Conservation (phyloP, 2,888 invertebrate genomes). For the Phasia obesa region DNA sequence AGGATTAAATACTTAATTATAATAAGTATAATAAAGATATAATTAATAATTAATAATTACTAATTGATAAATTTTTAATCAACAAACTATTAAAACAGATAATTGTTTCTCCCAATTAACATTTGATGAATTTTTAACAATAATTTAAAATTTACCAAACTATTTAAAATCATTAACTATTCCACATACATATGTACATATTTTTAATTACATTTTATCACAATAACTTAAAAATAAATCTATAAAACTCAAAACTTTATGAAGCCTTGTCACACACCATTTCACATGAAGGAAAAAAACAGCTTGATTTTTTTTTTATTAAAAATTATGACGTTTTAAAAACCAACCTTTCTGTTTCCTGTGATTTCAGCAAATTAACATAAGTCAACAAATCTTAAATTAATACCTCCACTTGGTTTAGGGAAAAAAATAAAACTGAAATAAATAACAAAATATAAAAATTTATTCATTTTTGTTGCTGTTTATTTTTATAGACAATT, state of each 20-base stretch:
- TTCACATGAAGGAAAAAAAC: background rate
- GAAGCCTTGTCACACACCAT: background rate
- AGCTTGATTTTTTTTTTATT: background rate
- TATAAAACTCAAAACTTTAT: background rate
- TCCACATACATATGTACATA: too few relatives aligned
- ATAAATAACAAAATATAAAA: background rate
- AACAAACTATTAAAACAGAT: too few relatives aligned
- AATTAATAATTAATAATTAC: too few relatives aligned
- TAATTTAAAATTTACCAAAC: conserved; percentile 2
- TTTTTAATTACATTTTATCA: conserved; percentile 16
- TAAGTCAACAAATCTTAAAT: conserved; percentile 52
- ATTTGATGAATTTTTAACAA: background rate
- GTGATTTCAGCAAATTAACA: conserved; percentile 19
- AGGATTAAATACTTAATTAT: too few relatives aligned
- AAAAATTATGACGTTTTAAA: conserved; percentile 6
- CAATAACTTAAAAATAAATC: background rate
- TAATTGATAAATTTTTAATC: too few relatives aligned
- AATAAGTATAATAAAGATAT: background rate
- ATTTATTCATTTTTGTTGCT: background rate
- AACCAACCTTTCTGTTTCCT: background rate
- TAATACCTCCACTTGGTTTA: conserved; percentile 13
- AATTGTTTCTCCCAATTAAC: conserved; percentile 5
- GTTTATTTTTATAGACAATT: conserved; percentile 28
- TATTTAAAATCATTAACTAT: conserved; percentile 12
- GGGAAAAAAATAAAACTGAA: background rate